Evolutionary conservation across 2,797 vertebrate species (phyloP).

Genomic region (Discoglossus pictus): DNA sequence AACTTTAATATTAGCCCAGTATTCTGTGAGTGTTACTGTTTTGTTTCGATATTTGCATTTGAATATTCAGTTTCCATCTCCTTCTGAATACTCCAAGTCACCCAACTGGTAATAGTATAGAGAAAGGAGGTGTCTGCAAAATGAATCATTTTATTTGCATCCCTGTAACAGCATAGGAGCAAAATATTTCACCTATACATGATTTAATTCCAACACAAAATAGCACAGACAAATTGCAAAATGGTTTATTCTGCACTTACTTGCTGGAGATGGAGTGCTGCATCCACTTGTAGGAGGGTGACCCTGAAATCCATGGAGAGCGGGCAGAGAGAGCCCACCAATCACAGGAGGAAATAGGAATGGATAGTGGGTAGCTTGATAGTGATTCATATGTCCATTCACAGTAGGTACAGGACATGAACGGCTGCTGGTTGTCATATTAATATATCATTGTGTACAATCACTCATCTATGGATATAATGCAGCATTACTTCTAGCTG

Average conservation of each 20-base stretch:
- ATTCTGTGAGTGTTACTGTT: too few relatives aligned
- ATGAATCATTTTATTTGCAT: too few relatives aligned
- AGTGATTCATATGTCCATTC: constrained; percentile 89
- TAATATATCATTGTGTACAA: constrained; percentile 67
- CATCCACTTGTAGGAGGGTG: constrained; percentile 82
- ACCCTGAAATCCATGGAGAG: constrained; percentile 78
- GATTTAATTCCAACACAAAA: too few relatives aligned
- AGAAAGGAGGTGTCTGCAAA: too few relatives aligned
- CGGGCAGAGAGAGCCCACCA: constrained; percentile 81
- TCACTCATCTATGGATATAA: constrained; percentile 30
- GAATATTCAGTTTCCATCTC: too few relatives aligned
- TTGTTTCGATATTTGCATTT: too few relatives aligned
- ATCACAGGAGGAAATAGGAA: constrained; percentile 90
- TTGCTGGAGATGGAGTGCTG: constrained; percentile 86
- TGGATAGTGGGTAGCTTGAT: constrained; percentile 82
- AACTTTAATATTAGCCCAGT: too few relatives aligned
- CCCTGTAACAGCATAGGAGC: too few relatives aligned
- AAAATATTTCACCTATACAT: too few relatives aligned
- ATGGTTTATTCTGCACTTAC: constrained; percentile 72
- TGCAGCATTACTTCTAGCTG: constrained; percentile 60
- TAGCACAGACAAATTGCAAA: too few relatives aligned
- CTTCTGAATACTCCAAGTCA: too few relatives aligned
- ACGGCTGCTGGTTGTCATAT: constrained; percentile 84
- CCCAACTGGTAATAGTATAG: too few relatives aligned
- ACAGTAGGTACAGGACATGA: constrained; percentile 79